Conservation (phyloP, 53 echinoderm and acorn worm genomes). For the Paelopatides confundens region DNA sequence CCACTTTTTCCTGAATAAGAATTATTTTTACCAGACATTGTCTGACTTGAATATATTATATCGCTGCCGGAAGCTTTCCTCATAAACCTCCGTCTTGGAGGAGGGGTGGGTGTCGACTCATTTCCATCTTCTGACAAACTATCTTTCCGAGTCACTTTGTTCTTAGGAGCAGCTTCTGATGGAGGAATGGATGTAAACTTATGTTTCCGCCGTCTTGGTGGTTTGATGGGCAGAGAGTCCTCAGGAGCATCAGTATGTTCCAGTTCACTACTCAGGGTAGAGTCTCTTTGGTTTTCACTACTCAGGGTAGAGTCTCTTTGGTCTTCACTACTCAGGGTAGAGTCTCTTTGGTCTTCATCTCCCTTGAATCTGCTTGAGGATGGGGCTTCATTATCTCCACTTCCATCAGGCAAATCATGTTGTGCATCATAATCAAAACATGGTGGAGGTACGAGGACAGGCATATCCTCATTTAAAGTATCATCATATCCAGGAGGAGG, state of each 20-base stretch:
- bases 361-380: no score
- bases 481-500: conserved; percentile 87
- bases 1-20: not conserved
- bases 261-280: no score
- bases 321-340: no score
- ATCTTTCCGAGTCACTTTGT: not conserved
- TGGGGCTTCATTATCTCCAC: not conserved
- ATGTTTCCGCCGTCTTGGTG: not conserved
- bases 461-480: conserved; percentile 52
- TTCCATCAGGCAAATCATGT: not conserved
- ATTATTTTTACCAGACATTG: not conserved
- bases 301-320: no score
- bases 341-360: no score
- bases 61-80: not conserved
- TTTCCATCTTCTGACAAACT: not conserved
- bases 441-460: conserved; percentile 77
- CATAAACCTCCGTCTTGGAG: conserved; percentile 9
- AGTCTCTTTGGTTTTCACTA: no score
- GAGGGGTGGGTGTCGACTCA: not conserved
- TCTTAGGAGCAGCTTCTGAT: not conserved
- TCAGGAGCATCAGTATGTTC: not conserved
- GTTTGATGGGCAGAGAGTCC: not conserved
- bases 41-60: no score
- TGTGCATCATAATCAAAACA: conserved; percentile 55
- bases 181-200: not conserved